A percentile compares a stretch with the other conserved stretches of the same genome.
Evolutionary conservation across 2,888 invertebrate genomes (phyloP).

Genomic region (Xanthorhoe designata): DNA sequence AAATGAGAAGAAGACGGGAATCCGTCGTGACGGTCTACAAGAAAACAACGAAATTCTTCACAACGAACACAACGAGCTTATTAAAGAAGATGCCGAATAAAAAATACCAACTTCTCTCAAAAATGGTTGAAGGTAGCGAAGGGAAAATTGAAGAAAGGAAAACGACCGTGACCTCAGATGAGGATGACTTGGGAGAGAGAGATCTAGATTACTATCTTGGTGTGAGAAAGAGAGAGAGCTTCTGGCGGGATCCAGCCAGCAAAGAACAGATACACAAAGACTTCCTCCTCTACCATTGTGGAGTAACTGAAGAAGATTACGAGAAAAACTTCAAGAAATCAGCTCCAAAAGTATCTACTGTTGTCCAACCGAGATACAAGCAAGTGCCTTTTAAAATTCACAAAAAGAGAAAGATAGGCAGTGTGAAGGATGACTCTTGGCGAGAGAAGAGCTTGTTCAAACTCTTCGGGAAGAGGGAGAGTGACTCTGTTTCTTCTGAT

Average conservation of each 20-base stretch:
- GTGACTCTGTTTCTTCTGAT: slow-evolving; percentile 72
- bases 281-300: slow-evolving; percentile 75
- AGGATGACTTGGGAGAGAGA: slow-evolving; percentile 68
- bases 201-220: slow-evolving; percentile 79
- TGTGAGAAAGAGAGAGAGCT: slow-evolving; percentile 71
- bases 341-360: slow-evolving; percentile 54
- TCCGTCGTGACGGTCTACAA: slow-evolving; percentile 76
- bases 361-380: slow-evolving; percentile 64
- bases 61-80: slow-evolving; percentile 69
- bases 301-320: slow-evolving; percentile 75
- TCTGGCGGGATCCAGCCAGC: slow-evolving; percentile 74
- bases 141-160: slow-evolving; percentile 39
- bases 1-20: slow-evolving; percentile 68
- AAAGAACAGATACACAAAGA: slow-evolving; percentile 78
- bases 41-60: slow-evolving; percentile 76
- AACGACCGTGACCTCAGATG: slow-evolving; percentile 42
- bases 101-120: slow-evolving; percentile 60
- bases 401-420: slow-evolving; percentile 62
- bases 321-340: slow-evolving; percentile 63
- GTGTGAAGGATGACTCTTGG: slow-evolving; percentile 71
- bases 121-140: slow-evolving; percentile 59
- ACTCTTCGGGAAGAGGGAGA: slow-evolving; percentile 71
- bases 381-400: slow-evolving; percentile 81
- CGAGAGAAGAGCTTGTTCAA: slow-evolving; percentile 74
- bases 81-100: slow-evolving; percentile 70